Evolutionary conservation across 2,797 vertebrate species (phyloP).

Genomic region (Dipus sagitta): DNA sequence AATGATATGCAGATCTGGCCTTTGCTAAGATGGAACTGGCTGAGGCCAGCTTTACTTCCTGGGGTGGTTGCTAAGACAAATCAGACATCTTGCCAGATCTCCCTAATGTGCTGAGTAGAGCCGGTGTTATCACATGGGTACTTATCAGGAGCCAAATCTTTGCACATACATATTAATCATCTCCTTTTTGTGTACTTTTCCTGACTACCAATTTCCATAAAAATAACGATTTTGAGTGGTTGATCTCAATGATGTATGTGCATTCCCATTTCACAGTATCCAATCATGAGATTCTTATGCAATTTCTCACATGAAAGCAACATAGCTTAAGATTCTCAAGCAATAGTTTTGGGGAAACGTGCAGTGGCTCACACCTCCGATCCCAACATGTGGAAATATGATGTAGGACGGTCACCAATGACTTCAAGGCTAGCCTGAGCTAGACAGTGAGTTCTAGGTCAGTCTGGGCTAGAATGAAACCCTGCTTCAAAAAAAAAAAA

Average conservation of each 20-base stretch:
- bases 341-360: background rate
- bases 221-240: slow-evolving; percentile 58
- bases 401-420: too few relatives aligned
- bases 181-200: slow-evolving; percentile 70
- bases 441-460: too few relatives aligned
- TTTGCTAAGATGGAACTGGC: slow-evolving; percentile 75
- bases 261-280: slow-evolving; percentile 49
- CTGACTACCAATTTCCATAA: slow-evolving; percentile 72
- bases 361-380: too few relatives aligned
- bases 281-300: slow-evolving; percentile 48
- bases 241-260: slow-evolving; percentile 21
- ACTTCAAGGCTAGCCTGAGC: too few relatives aligned
- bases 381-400: too few relatives aligned
- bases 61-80: slow-evolving; percentile 81
- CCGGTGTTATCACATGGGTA: slow-evolving; percentile 75
- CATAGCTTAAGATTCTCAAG: slow-evolving; percentile 17
- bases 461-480: too few relatives aligned
- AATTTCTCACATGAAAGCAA: slow-evolving; percentile 43
- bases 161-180: slow-evolving; percentile 78
- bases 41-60: slow-evolving; percentile 81
- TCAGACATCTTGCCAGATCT: slow-evolving; percentile 79
- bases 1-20: slow-evolving; percentile 82
- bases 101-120: slow-evolving; percentile 81
- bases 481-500: too few relatives aligned
- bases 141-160: slow-evolving; percentile 77